phyloP scores from a whole-genome alignment of 2,797 vertebrate genomes.

The Acrossocheilus fasciatus region DNA sequence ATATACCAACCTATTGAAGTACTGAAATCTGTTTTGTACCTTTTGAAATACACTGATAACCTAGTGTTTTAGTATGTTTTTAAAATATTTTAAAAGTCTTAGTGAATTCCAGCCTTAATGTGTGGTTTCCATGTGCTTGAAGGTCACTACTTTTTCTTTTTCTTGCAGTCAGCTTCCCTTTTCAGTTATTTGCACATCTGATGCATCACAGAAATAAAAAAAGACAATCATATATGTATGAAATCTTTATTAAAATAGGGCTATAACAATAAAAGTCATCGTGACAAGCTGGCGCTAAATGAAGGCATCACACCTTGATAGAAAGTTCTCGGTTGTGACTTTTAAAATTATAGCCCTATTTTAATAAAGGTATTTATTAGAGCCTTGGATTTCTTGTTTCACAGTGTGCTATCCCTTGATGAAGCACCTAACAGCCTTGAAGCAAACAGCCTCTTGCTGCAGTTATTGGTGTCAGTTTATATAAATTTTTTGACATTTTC shows the following conservation, averaged over 20 bases:
- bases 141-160: background rate
- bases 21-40: no score
- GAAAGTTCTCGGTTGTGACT: background rate
- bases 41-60: no score
- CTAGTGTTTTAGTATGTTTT: background rate
- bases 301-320: background rate
- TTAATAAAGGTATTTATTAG: background rate
- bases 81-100: background rate
- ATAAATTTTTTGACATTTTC: background rate
- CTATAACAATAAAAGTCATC: slow-evolving; percentile 1
- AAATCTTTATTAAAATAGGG: no score
- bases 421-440: background rate
- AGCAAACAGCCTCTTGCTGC: background rate
- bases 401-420: background rate
- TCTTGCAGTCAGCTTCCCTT: background rate
- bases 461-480: background rate
- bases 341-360: background rate
- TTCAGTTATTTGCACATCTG: background rate
- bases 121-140: background rate
- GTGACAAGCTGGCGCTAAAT: background rate
- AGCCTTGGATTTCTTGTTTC: background rate
- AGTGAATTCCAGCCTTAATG: background rate
- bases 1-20: no score
- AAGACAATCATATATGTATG: background rate
- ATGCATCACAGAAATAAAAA: background rate